Percentiles rank a stretch among this genome's conserved stretches.
phyloP scores from a whole-genome alignment of 2,797 vertebrate genomes.

The Smutsia temminckii region DNA sequence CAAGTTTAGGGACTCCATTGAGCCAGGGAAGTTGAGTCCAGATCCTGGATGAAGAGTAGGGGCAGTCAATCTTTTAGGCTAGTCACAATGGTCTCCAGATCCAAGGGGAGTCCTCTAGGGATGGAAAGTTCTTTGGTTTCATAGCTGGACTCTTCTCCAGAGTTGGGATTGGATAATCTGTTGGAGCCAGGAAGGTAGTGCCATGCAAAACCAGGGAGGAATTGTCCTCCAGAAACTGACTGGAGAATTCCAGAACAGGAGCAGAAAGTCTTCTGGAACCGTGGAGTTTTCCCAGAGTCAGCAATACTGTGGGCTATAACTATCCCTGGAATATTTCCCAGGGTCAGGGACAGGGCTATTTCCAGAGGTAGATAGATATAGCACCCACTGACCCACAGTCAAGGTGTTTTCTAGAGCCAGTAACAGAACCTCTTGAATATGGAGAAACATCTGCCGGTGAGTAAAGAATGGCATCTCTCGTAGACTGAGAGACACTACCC shows the following conservation, averaged over 20 bases:
- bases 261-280: not conserved
- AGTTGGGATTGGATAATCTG: not conserved
- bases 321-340: not conserved
- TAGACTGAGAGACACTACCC: not conserved
- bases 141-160: too few species aligned
- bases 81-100: not conserved
- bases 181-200: not conserved
- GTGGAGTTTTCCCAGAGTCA: not conserved
- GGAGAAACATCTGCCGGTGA: not conserved
- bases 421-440: not conserved
- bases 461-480: not conserved
- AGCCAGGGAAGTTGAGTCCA: not conserved
- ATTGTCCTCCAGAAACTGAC: not conserved
- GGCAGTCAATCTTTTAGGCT: not conserved
- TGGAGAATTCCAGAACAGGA: not conserved
- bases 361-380: not conserved
- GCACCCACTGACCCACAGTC: not conserved
- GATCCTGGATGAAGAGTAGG: not conserved
- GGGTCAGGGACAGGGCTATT: not conserved
- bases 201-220: not conserved
- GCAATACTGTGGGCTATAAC: not conserved
- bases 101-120: too few species aligned
- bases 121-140: not conserved
- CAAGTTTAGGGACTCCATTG: not conserved
- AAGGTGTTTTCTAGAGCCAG: conserved; percentile 13